A percentile compares a stretch with the other conserved stretches of the same genome.
Evolutionary conservation across 2,888 invertebrate species (phyloP).

Genomic region (Callyntrura guangdongensis): DNA sequence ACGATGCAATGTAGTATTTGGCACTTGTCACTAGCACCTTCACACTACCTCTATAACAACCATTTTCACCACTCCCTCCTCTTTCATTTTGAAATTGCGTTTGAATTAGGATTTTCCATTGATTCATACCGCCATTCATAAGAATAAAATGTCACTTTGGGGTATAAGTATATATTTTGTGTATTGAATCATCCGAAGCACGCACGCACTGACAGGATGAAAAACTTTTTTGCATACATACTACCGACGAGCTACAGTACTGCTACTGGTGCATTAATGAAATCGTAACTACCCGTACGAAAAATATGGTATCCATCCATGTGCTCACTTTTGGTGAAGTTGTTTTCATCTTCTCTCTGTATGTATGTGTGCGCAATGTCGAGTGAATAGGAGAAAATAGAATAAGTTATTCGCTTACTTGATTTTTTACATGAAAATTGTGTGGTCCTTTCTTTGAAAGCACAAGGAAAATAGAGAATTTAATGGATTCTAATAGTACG

Average conservation of each 20-base stretch:
- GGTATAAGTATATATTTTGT: background rate
- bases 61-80: conserved; percentile 69
- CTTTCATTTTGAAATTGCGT: conserved; percentile 74
- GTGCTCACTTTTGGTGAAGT: conserved; percentile 36
- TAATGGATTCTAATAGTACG: conserved; percentile 79
- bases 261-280: background rate
- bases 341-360: background rate
- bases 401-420: conserved; percentile 60
- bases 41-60: conserved; percentile 44
- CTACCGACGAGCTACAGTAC: background rate
- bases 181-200: background rate
- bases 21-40: background rate
- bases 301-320: background rate
- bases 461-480: conserved; percentile 73
- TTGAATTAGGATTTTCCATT: conserved; percentile 77
- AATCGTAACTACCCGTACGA: background rate
- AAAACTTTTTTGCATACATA: background rate
- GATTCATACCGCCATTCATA: conserved; percentile 76
- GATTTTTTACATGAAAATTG: conserved; percentile 79
- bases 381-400: conserved; percentile 43
- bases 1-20: conserved; percentile 31
- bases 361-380: background rate
- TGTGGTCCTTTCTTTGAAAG: conserved; percentile 73
- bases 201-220: background rate
- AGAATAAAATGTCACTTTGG: conserved; percentile 75